These are phyloP conservation scores for Scaptomyza graminum DNA, from an alignment of 1,140 invertebrate species.

Conservation along the genomic window DNA sequence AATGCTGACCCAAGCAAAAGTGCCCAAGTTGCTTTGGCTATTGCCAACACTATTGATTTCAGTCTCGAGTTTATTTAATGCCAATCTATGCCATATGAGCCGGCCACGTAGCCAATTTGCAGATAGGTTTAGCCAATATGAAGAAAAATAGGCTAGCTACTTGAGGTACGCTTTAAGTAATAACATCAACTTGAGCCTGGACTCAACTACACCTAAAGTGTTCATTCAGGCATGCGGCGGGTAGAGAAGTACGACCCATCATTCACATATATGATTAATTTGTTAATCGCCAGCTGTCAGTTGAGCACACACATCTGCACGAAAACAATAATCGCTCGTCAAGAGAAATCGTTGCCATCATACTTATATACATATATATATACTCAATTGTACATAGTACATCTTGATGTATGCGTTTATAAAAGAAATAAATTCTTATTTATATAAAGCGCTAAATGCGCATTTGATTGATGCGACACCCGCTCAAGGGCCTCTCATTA, in stretches of 20 bases:
- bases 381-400: conserved; percentile 1
- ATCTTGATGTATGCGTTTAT: conserved; percentile 13
- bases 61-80: conserved; percentile 56
- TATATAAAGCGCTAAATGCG: conserved; percentile 77
- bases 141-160: conserved; percentile 22
- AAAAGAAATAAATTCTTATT: conserved; percentile 27
- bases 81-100: conserved; percentile 66
- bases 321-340: conserved; percentile 78
- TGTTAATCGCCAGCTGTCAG: conserved; percentile 76
- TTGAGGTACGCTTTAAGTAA: conserved; percentile 30
- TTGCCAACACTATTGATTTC: conserved; percentile 41
- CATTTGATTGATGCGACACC: conserved; percentile 81
- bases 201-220: conserved; percentile 45
- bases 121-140: conserved; percentile 40
- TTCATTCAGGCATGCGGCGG: conserved; percentile 22
- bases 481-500: conserved; percentile 79
- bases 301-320: conserved; percentile 43
- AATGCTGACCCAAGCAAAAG: conserved; percentile 68
- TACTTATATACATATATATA: conserved; percentile 16
- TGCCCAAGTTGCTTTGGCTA: not conserved
- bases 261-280: conserved; percentile 76
- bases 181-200: conserved; percentile 3
- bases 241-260: conserved; percentile 25
- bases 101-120: conserved; percentile 67
- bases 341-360: conserved; percentile 70